These are phyloP conservation scores for Coregonus suidteri DNA, from an alignment of 2,797 vertebrate genomes.

Conservation along the genomic window DNA sequence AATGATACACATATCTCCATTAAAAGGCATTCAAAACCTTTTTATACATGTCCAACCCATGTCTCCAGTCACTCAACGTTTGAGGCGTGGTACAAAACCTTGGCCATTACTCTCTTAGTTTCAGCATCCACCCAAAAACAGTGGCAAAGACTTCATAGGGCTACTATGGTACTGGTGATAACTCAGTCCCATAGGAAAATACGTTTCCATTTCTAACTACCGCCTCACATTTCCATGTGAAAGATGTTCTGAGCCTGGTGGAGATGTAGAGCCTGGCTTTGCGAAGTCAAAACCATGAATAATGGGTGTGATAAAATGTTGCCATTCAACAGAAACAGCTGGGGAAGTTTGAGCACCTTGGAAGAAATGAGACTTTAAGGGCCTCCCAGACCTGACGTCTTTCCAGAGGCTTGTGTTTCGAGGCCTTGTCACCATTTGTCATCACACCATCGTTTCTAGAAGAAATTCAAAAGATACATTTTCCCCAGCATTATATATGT, in stretches of 20 bases:
- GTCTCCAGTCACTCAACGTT: neutral
- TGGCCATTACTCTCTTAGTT: neutral
- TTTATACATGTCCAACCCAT: neutral
- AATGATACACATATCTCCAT: neutral
- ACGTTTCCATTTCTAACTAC: neutral
- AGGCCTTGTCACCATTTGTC: neutral
- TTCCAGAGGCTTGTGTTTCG: neutral
- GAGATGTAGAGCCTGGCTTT: neutral
- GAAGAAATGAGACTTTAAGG: neutral
- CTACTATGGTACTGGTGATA: too few species aligned
- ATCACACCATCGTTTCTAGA: neutral
- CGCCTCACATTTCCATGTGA: neutral
- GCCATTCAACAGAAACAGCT: slow-evolving; percentile 5
- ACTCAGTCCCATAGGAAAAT: too few species aligned
- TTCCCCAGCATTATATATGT: neutral
- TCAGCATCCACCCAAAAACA: neutral
- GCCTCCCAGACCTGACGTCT: neutral
- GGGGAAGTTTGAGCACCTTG: neutral
- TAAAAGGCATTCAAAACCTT: neutral
- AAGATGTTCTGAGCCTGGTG: slow-evolving; percentile 8
- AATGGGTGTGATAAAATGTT: slow-evolving; percentile 3
- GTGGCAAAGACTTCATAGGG: too few species aligned
- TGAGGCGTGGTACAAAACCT: neutral
- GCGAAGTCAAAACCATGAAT: neutral
- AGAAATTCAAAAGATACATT: neutral